Percentiles rank a stretch among this genome's conserved stretches.
Evolutionary conservation across 1,140 invertebrate genomes (phyloP).

Genomic region (Nebria ingens): DNA sequence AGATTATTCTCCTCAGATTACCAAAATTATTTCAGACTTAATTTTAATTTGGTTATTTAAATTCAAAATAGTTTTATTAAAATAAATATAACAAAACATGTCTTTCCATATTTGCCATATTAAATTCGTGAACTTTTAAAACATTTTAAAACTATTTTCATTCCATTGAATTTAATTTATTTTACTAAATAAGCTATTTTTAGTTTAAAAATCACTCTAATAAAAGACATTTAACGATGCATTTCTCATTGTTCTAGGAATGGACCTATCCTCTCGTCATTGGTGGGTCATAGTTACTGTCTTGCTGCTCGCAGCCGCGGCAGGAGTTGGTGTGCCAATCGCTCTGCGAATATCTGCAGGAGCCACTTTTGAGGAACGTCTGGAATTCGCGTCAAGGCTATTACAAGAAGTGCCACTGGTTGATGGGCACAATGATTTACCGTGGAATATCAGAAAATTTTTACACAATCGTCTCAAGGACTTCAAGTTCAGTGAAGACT

Average conservation of each 20-base stretch:
- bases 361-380: constrained; percentile 50
- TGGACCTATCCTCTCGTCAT: constrained; percentile 42
- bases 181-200: no score
- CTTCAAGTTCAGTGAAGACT: constrained; percentile 63
- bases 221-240: no score
- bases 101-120: no score
- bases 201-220: no score
- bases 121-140: no score
- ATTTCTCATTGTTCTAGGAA: constrained; percentile 30
- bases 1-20: no score
- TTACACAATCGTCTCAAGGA: constrained; percentile 75
- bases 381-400: constrained; percentile 48
- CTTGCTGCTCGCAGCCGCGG: constrained; percentile 51
- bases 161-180: no score
- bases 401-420: constrained; percentile 54
- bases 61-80: no score
- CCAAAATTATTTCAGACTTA: no score
- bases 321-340: constrained; percentile 53
- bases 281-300: constrained; percentile 56
- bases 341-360: constrained; percentile 51
- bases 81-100: no score
- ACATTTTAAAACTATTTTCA: no score
- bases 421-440: constrained; percentile 82
- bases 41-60: no score
- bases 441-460: constrained; percentile 81